These are phyloP conservation scores for Desmophyllum pertusum DNA, from an alignment of 92 coral and sea anemone species.

Conservation along the genomic window DNA sequence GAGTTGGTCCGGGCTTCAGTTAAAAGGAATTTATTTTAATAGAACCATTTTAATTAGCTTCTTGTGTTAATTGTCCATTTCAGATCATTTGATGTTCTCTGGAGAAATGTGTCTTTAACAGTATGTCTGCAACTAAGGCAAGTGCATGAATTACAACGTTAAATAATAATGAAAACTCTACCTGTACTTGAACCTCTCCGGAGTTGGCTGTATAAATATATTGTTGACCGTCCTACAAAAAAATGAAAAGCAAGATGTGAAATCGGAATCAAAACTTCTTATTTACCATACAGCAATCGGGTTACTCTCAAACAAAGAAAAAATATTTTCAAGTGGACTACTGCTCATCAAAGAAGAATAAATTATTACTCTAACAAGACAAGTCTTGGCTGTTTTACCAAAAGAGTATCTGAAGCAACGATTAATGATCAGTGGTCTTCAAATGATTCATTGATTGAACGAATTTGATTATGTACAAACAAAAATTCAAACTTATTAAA, in stretches of 20 bases:
- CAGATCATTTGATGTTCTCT: no score
- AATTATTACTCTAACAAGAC: no score
- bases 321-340: neutral
- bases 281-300: neutral
- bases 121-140: no score
- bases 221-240: conserved; percentile 89
- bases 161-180: neutral
- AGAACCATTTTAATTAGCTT: no score
- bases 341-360: no score
- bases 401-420: no score
- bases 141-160: no score
- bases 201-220: conserved; percentile 95
- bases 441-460: no score
- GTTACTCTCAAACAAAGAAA: neutral
- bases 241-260: neutral
- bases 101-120: neutral
- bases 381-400: no score
- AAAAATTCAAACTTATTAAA: neutral
- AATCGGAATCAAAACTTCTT: neutral
- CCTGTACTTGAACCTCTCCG: conserved; percentile 94
- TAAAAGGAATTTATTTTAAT: no score
- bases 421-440: neutral
- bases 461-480: neutral
- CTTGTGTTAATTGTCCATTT: no score
- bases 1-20: no score